Percentiles rank a stretch among this genome's conserved stretches.
phyloP scores from a whole-genome alignment of 92 coral and sea anemone species.

The Muricea muricata region DNA sequence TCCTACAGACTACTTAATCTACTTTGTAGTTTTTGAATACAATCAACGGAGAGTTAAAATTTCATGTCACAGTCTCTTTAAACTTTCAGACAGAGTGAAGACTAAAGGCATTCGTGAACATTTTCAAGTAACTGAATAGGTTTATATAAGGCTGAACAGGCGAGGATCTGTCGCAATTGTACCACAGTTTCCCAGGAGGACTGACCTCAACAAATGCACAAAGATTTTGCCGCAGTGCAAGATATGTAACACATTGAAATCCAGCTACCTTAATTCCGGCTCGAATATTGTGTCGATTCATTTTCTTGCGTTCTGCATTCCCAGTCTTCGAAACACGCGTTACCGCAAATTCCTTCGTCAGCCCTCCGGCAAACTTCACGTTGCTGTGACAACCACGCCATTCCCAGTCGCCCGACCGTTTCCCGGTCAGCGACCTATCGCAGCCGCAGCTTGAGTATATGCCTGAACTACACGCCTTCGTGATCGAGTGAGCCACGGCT shows the following conservation, averaged over 20 bases:
- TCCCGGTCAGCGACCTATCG: slow-evolving; percentile 76
- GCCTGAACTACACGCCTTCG: slow-evolving; percentile 86
- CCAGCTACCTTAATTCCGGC: slow-evolving; percentile 94
- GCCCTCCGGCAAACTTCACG: slow-evolving; percentile 82
- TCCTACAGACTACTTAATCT: no score
- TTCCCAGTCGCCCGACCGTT: slow-evolving; percentile 82
- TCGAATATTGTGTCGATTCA: slow-evolving; percentile 91
- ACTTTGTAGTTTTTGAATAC: no score
- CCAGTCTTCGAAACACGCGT: slow-evolving; percentile 80
- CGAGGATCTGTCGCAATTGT: no score
- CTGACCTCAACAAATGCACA: no score
- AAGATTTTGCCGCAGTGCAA: no score
- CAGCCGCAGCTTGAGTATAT: slow-evolving; percentile 87
- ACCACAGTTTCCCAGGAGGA: no score
- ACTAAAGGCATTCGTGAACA: no score
- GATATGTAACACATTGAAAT: neutral
- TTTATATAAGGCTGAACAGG: no score
- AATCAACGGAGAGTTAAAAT: no score
- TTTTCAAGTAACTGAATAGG: no score
- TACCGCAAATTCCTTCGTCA: slow-evolving; percentile 85
- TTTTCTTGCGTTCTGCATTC: slow-evolving; percentile 64
- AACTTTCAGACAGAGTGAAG: no score
- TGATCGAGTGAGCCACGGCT: slow-evolving; percentile 91
- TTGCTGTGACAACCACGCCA: slow-evolving; percentile 98
- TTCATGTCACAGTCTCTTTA: no score